phyloP scores from a whole-genome alignment of 2,888 invertebrate species.

The Argyra leucocephala region DNA sequence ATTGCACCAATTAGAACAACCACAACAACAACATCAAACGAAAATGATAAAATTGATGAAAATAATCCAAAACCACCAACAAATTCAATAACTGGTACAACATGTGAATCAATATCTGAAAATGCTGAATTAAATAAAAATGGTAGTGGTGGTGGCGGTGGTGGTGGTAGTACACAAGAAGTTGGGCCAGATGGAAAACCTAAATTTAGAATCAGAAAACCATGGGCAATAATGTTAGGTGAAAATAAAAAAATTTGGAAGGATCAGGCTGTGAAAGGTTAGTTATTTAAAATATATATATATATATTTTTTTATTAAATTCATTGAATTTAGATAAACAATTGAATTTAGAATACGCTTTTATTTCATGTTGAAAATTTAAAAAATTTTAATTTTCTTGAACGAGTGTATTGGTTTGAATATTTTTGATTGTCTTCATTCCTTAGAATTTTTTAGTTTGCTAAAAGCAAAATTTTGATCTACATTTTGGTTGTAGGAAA shows the following conservation, averaged over 20 bases:
- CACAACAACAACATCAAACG: constrained; percentile 15
- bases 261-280: constrained; percentile 67
- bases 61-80: constrained; percentile 13
- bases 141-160: too few species aligned
- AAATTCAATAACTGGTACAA: constrained; percentile 25
- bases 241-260: constrained; percentile 80
- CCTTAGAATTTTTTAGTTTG: too few species aligned
- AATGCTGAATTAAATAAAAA: constrained; percentile 28
- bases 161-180: constrained; percentile 21
- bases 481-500: too few species aligned
- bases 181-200: constrained; percentile 21
- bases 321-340: too few species aligned
- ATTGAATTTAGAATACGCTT: too few species aligned
- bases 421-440: too few species aligned
- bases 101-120: constrained; percentile 31
- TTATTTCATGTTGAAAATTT: too few species aligned
- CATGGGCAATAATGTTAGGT: constrained; percentile 66
- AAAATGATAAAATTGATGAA: neutral
- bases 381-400: too few species aligned
- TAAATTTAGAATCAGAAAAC: constrained; percentile 60
- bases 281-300: constrained; percentile 14
- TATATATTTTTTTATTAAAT: neutral
- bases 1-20: constrained; percentile 35
- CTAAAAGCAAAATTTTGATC: too few species aligned
- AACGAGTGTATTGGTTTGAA: too few species aligned